Percentiles rank a stretch among this genome's conserved stretches.
phyloP scores from a whole-genome alignment of 2,113 vertebrate species.

The Nothoprocta pentlandii region DNA sequence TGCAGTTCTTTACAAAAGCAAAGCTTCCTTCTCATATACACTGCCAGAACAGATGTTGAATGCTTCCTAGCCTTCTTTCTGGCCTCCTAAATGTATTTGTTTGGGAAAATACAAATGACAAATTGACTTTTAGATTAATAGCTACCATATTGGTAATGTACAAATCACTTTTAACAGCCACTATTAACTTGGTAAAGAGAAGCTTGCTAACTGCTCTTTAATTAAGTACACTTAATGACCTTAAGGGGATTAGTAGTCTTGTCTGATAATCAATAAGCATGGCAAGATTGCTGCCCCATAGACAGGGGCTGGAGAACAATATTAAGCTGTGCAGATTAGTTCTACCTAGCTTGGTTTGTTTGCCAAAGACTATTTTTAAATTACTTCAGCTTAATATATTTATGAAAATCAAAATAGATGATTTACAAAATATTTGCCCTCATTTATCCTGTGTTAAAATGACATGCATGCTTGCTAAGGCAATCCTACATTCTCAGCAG shows the following conservation, averaged over 20 bases:
- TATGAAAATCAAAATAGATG: background rate
- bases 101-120: slow-evolving; percentile 83
- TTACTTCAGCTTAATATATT: background rate
- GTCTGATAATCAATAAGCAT: slow-evolving; percentile 98
- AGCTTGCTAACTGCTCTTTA: slow-evolving; percentile 94
- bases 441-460: background rate
- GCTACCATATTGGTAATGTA: slow-evolving; percentile 76
- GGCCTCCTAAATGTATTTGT: slow-evolving; percentile 73
- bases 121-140: slow-evolving; percentile 83
- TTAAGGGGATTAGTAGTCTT: slow-evolving; percentile 96
- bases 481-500: background rate
- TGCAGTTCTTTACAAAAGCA: background rate
- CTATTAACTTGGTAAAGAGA: slow-evolving; percentile 83
- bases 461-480: background rate
- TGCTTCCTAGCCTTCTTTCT: background rate
- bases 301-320: slow-evolving; percentile 73
- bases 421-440: background rate
- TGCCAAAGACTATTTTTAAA: slow-evolving; percentile 29
- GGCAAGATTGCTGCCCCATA: slow-evolving; percentile 83
- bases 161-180: slow-evolving; percentile 84
- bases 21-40: background rate
- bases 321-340: slow-evolving; percentile 80
- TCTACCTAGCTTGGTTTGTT: slow-evolving; percentile 56
- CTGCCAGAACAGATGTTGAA: background rate
- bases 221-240: slow-evolving; percentile 99